A percentile compares a stretch with the other conserved stretches of the same genome.
phyloP scores from a whole-genome alignment of 2,797 vertebrate genomes.

The Hybognathus amarus region DNA sequence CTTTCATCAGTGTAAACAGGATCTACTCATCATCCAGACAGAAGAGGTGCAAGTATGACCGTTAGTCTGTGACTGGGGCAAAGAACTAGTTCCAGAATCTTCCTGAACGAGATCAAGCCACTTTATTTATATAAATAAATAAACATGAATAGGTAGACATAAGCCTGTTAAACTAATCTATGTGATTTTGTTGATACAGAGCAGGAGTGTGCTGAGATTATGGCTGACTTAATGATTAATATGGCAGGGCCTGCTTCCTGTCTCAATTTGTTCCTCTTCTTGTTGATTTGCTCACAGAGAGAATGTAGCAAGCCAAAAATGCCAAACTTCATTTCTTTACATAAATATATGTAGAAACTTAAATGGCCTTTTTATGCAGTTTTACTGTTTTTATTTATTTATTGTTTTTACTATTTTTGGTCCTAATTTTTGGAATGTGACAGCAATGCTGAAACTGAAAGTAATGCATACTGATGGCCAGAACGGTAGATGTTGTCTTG shows the following conservation, averaged over 20 bases:
- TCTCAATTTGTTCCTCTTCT: conserved; percentile 5
- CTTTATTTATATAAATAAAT: neutral
- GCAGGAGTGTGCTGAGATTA: conserved; percentile 41
- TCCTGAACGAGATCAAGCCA: neutral
- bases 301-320: conserved; percentile 1
- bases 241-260: conserved; percentile 8
- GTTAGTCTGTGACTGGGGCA: neutral
- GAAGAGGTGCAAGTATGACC: neutral
- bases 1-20: neutral
- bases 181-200: conserved; percentile 25
- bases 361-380: neutral
- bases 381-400: neutral
- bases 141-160: conserved; percentile 16
- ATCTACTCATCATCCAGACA: neutral
- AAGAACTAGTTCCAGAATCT: neutral
- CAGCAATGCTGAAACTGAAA: conserved; percentile 12
- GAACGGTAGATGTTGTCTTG: conserved; percentile 23
- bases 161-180: conserved; percentile 45
- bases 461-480: conserved; percentile 5
- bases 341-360: neutral
- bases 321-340: neutral
- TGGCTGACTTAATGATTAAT: conserved; percentile 27
- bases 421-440: neutral
- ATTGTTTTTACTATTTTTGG: neutral
- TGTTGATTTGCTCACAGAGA: conserved; percentile 11